Evolutionary conservation across 1,140 invertebrate species (phyloP), one percentile per base, ranked within the genome.

Genomic region (Trichonephila clavata): DNA sequence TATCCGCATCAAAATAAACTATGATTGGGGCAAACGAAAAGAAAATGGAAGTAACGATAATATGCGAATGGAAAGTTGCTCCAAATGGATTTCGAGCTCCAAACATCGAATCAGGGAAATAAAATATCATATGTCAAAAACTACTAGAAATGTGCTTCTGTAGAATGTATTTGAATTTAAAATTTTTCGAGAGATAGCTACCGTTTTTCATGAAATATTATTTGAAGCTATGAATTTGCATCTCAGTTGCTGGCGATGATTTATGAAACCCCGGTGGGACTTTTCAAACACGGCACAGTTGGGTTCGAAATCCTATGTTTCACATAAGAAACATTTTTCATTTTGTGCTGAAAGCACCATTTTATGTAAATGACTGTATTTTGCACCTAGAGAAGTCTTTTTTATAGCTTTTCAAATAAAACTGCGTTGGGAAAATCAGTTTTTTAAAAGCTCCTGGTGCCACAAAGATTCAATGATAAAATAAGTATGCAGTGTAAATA

Each of bases 131-230:
- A 50, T 50, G 10, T 65, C 71, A 77, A 59, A 63, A 60, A 57
- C 18, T n/a, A 24, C 61, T 65, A 32, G 24, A 39, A 39, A n/a
- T 43, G 61, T 63, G 6, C 50, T 84, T 61, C 60, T 14, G 18
- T 20, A 32, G 60, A 87, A 87, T 63, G 27, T 87, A 87, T 87
- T 87, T 87, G 86, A 87, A n/a, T 87, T 63, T 87, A 87, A 87
- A 87, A 87, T 84, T 57, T 24, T 57, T 63, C 59, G 14, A 27
- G 27, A 63, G 24, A 81, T 61, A 57, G 14, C 24, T 60, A 50
- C 4, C 63, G 63, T 65, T 63, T 63, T 87, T 32, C 60, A 87
- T 87, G 86, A 87, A 87, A 87, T 87, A 87, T 87, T 87, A 87
- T 87, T 87, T 87, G 60, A 16, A 65, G 50, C 61, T 27, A 87